These are phyloP conservation scores for Dreissena rostriformis DNA, from an alignment of 1,140 invertebrate species.

Conservation along the genomic window DNA sequence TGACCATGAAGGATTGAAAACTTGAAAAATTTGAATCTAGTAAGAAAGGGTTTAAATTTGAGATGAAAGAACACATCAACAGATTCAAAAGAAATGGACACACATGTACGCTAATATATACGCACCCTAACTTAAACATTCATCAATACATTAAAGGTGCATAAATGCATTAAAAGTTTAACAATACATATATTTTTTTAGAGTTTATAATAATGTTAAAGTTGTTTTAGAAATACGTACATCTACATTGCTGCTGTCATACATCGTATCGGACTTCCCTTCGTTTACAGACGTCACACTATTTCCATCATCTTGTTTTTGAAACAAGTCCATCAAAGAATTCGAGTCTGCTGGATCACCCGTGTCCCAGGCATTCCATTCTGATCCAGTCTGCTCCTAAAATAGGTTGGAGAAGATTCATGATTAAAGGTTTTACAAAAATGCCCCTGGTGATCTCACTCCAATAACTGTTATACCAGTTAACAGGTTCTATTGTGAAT, in stretches of 20 bases:
- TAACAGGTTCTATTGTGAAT: neutral
- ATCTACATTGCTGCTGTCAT: conserved; percentile 67
- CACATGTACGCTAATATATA: neutral
- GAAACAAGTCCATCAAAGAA: conserved; percentile 50
- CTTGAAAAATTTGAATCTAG: no score
- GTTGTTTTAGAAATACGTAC: conserved; percentile 42
- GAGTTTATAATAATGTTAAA: neutral
- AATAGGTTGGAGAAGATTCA: neutral
- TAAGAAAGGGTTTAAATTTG: no score
- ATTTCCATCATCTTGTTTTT: conserved; percentile 60
- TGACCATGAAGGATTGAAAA: no score
- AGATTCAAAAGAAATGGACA: neutral
- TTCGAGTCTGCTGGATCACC: conserved; percentile 55
- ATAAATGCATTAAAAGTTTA: no score
- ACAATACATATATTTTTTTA: neutral
- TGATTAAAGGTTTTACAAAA: neutral
- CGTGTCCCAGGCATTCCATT: conserved; percentile 64
- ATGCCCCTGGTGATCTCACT: no score
- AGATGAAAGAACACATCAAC: neutral
- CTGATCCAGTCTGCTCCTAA: conserved; percentile 55
- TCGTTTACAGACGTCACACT: conserved; percentile 47
- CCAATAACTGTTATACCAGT: neutral
- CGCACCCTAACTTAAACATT: neutral
- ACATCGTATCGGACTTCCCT: conserved; percentile 65
- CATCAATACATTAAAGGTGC: neutral